These are phyloP conservation scores for Australoheros facetus DNA, from an alignment of 2,797 vertebrate species.

Conservation along the genomic window DNA sequence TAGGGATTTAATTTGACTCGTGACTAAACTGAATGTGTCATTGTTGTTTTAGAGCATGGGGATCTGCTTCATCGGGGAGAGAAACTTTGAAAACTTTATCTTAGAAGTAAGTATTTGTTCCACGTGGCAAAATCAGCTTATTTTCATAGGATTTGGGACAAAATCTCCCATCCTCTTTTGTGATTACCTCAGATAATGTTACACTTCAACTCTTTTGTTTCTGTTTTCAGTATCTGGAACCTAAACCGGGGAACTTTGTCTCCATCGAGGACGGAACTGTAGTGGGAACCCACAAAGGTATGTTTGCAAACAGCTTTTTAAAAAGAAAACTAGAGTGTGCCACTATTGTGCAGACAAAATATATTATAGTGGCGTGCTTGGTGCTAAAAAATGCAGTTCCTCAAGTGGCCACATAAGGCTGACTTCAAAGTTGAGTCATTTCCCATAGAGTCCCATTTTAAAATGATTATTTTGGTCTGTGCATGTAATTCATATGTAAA, in stretches of 20 bases:
- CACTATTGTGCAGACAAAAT: not conserved
- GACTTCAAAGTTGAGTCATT: not conserved
- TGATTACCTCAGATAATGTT: not conserved
- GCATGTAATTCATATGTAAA: not conserved
- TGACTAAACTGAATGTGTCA: not conserved
- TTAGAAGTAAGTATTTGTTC: slow-evolving; percentile 84
- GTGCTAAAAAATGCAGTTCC: not conserved
- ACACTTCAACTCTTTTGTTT: not conserved
- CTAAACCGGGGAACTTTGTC: slow-evolving; percentile 90
- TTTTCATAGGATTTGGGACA: rapidly evolving
- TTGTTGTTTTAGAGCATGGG: slow-evolving; percentile 91
- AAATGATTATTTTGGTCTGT: not conserved
- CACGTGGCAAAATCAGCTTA: rapidly evolving
- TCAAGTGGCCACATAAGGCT: not conserved
- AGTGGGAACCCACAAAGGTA: slow-evolving; percentile 91
- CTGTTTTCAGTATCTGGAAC: slow-evolving; percentile 86
- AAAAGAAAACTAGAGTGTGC: not conserved
- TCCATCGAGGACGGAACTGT: slow-evolving; percentile 90
- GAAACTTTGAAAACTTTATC: slow-evolving; percentile 93
- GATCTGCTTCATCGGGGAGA: slow-evolving; percentile 94
- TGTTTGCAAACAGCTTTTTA: not conserved
- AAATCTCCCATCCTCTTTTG: not conserved
- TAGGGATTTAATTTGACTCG: not conserved
- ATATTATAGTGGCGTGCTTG: rapidly evolving
- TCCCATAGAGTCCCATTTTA: not conserved